Conservation (phyloP, 2,797 vertebrate genomes). For the Cottoperca gobio region DNA sequence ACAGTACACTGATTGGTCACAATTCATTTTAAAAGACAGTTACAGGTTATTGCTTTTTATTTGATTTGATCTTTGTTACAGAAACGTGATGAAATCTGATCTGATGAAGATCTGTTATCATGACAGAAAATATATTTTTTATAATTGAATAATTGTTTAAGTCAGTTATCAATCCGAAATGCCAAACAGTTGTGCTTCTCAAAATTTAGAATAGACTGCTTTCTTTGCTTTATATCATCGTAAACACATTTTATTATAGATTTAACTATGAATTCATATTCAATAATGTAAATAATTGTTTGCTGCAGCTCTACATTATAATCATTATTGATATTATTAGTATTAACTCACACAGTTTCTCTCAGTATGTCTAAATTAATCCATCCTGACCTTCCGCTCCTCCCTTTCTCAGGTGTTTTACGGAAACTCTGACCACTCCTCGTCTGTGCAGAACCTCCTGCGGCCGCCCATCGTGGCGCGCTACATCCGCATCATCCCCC, state of each 20-base stretch:
- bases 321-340: background rate
- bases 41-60: background rate
- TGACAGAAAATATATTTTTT: background rate
- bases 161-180: background rate
- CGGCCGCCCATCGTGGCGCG: constrained; percentile 94
- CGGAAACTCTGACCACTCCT: constrained; percentile 95
- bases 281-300: background rate
- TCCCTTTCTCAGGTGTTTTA: constrained; percentile 91
- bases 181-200: background rate
- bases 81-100: background rate
- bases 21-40: background rate
- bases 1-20: background rate
- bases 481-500: constrained; percentile 93
- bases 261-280: background rate
- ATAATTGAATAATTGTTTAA: background rate
- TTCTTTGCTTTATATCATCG: background rate
- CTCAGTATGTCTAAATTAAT: background rate
- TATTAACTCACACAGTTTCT: background rate
- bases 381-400: background rate
- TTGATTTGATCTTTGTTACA: background rate
- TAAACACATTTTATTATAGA: background rate
- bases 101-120: background rate
- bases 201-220: background rate
- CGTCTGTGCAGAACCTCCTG: constrained; percentile 96
- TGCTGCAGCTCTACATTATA: background rate